Evolutionary conservation across 2,113 vertebrate species (phyloP).

Genomic region (Gobius niger): DNA sequence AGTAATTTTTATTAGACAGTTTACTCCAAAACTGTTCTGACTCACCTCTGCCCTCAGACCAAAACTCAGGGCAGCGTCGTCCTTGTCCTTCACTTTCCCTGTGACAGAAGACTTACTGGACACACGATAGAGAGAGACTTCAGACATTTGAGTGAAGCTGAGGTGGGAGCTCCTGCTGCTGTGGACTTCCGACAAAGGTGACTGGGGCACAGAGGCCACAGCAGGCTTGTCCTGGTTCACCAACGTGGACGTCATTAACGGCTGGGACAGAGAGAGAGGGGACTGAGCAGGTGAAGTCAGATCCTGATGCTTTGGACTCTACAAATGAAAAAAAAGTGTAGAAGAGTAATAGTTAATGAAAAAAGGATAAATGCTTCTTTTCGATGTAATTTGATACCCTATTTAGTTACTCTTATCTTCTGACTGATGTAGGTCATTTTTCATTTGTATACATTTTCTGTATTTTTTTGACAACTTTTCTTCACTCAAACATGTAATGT

Average conservation of each 20-base stretch:
- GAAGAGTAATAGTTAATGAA: slow-evolving; percentile 15
- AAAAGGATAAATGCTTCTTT: slow-evolving; percentile 18
- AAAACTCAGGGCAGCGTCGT: background rate
- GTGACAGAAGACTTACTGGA: slow-evolving; percentile 51
- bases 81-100: slow-evolving; percentile 24
- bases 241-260: slow-evolving; percentile 61
- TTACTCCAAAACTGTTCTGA: background rate
- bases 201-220: slow-evolving; percentile 27
- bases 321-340: slow-evolving; percentile 23
- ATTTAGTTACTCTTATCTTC: slow-evolving; percentile 9
- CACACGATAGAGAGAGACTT: slow-evolving; percentile 51
- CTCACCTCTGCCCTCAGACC: slow-evolving; percentile 57
- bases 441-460: slow-evolving; percentile 15
- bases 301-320: slow-evolving; percentile 34
- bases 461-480: slow-evolving; percentile 8
- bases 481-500: background rate
- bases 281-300: slow-evolving; percentile 29
- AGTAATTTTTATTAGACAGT: background rate
- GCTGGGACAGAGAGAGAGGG: slow-evolving; percentile 27
- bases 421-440: slow-evolving; percentile 23
- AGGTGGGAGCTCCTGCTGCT: background rate
- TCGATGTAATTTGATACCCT: slow-evolving; percentile 11
- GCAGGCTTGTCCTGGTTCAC: slow-evolving; percentile 41
- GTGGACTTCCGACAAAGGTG: slow-evolving; percentile 25
- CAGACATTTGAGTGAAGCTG: slow-evolving; percentile 53